These are phyloP conservation scores for Sebastes oblongus DNA, from an alignment of 2,797 vertebrate species.

Conservation along the genomic window DNA sequence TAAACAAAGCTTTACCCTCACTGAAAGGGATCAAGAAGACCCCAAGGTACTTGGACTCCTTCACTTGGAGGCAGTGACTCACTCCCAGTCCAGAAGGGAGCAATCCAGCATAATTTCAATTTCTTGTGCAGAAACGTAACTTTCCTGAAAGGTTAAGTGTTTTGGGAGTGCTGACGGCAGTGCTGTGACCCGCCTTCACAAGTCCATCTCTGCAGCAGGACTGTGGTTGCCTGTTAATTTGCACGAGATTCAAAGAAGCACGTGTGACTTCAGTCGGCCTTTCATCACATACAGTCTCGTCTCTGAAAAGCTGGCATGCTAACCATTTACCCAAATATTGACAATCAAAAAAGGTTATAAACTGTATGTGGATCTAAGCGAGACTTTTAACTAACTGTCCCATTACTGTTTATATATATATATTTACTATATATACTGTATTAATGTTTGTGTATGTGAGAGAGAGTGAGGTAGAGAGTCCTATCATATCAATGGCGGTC, in stretches of 20 bases:
- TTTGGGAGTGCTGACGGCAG: neutral
- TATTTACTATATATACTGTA: conserved; percentile 58
- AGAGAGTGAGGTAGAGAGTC: conserved; percentile 44
- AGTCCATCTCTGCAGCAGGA: conserved; percentile 29
- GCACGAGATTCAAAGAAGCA: conserved; percentile 38
- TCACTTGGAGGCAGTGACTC: neutral
- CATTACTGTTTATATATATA: conserved; percentile 41
- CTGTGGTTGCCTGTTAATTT: conserved; percentile 57
- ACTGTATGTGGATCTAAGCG: conserved; percentile 59
- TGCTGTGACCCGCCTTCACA: conserved; percentile 21
- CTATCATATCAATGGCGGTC: conserved; percentile 76
- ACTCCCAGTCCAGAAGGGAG: neutral
- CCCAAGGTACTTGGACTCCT: neutral
- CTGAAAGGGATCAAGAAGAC: neutral
- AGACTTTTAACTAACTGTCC: conserved; percentile 59
- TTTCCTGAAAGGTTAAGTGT: conserved; percentile 2
- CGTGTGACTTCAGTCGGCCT: conserved; percentile 57
- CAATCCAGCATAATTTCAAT: neutral
- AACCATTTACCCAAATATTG: conserved; percentile 78
- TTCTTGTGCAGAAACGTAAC: neutral
- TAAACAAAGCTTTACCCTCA: neutral
- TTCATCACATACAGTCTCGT: conserved; percentile 66
- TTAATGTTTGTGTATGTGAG: conserved; percentile 52
- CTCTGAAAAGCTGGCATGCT: conserved; percentile 46
- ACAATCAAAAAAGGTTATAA: conserved; percentile 67